phyloP scores from a whole-genome alignment of 2,888 invertebrate genomes.

The Isotomurus palustris region DNA sequence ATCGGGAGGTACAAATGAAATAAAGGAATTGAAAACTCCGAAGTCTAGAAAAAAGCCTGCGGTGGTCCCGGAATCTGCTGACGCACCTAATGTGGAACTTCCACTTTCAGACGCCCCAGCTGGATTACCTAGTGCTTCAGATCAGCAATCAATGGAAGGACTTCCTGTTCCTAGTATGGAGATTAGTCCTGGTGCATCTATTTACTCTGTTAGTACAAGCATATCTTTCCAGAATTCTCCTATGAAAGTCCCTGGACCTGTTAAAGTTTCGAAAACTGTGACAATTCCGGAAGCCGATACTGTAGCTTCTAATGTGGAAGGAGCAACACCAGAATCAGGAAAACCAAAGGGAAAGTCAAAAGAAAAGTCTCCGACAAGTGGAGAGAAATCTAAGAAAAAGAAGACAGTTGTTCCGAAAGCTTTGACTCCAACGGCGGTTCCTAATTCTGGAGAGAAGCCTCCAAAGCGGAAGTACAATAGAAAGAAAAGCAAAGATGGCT shows the following conservation, averaged over 20 bases:
- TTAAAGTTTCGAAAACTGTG: conserved; percentile 21
- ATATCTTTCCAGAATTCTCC: conserved; percentile 8
- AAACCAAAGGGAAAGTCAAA: background rate
- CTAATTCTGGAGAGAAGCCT: background rate
- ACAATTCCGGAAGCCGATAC: conserved; percentile 5
- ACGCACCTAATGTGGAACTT: too few relatives aligned
- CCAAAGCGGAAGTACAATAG: conserved; percentile 1
- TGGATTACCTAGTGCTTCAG: too few relatives aligned
- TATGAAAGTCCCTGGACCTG: background rate
- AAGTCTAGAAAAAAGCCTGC: too few relatives aligned
- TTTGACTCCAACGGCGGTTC: background rate
- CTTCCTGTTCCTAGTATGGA: too few relatives aligned
- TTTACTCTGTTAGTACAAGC: too few relatives aligned
- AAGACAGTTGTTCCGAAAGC: conserved; percentile 5
- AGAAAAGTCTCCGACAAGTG: background rate
- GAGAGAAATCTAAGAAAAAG: background rate
- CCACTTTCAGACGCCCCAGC: too few relatives aligned
- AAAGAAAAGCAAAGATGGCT: too few relatives aligned
- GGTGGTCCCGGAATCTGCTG: too few relatives aligned
- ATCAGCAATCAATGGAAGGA: too few relatives aligned
- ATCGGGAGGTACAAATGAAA: too few relatives aligned
- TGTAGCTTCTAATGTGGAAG: background rate
- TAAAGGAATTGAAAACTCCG: too few relatives aligned
- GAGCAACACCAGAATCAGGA: background rate
- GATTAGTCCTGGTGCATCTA: too few relatives aligned